Percentiles rank a stretch among this genome's conserved stretches.
Conservation (phyloP, 2,113 vertebrate species). For the Trogon surrucura region DNA sequence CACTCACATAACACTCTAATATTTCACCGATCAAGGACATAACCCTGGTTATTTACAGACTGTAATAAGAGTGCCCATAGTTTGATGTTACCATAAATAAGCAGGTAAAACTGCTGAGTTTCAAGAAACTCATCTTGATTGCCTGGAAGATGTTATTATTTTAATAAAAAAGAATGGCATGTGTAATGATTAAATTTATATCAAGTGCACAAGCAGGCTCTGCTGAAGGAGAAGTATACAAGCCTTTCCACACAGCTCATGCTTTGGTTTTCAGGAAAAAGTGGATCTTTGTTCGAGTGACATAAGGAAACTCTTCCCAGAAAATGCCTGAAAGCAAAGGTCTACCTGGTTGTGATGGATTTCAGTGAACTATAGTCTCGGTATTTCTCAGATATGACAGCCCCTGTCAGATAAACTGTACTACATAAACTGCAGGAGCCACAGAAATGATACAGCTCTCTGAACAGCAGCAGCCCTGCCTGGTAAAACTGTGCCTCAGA, state of each 20-base stretch:
- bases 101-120: constrained; percentile 78
- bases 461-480: background rate
- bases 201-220: background rate
- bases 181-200: constrained; percentile 70
- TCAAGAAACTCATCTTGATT: constrained; percentile 68
- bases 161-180: constrained; percentile 78
- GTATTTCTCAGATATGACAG: background rate
- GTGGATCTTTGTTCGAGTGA: background rate
- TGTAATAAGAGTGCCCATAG: constrained; percentile 84
- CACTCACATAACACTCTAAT: constrained; percentile 55
- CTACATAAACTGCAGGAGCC: background rate
- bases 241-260: background rate
- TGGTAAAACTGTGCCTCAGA: background rate
- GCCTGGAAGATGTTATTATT: constrained; percentile 77
- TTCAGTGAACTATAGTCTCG: background rate
- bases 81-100: constrained; percentile 88
- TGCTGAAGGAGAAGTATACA: constrained; percentile 3
- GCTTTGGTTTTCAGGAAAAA: background rate
- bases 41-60: constrained; percentile 84
- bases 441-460: background rate
- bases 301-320: background rate
- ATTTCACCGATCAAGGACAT: constrained; percentile 87
- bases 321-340: background rate
- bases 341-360: background rate
- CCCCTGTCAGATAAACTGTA: background rate